Conservation (phyloP, 2,113 vertebrate species). For the Smithornis capensis region DNA sequence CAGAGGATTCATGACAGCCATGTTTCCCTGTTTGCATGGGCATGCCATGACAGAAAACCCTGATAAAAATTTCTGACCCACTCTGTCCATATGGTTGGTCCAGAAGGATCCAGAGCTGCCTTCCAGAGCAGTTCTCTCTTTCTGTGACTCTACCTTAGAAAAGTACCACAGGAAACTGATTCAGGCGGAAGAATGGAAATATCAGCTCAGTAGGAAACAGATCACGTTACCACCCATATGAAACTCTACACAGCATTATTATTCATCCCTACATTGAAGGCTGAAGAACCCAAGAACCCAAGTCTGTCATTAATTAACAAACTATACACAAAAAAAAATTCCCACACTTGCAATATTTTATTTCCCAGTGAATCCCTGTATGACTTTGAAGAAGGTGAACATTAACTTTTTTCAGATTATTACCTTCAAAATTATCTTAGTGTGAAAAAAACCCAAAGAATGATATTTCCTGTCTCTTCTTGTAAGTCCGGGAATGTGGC, state of each 20-base stretch:
- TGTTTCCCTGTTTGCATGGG: background rate
- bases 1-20: accelerated
- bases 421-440: background rate
- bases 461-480: background rate
- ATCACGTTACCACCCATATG: background rate
- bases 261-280: background rate
- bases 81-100: background rate
- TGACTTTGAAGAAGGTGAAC: background rate
- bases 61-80: background rate
- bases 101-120: accelerated
- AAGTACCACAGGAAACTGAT: background rate
- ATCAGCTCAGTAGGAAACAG: background rate
- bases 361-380: background rate
- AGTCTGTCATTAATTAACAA: background rate
- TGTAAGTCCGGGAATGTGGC: background rate
- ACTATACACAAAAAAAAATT: background rate
- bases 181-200: background rate
- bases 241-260: background rate
- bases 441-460: background rate
- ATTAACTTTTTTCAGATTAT: background rate
- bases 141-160: background rate
- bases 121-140: background rate
- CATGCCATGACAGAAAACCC: background rate
- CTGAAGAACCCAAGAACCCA: background rate
- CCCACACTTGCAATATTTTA: background rate